These are phyloP conservation scores for Bedellia somnulentella DNA, from an alignment of 2,888 invertebrate genomes.

Conservation along the genomic window DNA sequence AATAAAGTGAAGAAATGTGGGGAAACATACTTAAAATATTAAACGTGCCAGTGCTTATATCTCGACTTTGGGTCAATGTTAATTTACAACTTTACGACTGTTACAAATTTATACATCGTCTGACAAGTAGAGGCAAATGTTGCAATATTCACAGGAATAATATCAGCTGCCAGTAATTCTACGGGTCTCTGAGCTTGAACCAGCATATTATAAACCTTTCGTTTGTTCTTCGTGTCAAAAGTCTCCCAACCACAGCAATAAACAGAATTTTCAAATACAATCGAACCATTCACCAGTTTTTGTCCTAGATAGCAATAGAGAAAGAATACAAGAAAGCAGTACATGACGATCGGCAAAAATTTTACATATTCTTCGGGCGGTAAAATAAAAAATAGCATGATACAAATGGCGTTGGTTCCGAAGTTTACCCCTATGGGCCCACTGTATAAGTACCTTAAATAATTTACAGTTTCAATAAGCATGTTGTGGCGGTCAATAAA, in stretches of 20 bases:
- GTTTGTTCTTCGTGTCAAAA: background rate
- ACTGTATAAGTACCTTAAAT: slow-evolving; percentile 1
- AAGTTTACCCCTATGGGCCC: slow-evolving; percentile 2
- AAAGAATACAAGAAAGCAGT: slow-evolving; percentile 2
- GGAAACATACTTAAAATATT: too few species aligned
- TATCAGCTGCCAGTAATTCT: slow-evolving; percentile 1
- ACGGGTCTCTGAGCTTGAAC: slow-evolving; percentile 1
- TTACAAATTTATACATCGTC: slow-evolving; percentile 4
- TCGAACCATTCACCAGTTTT: slow-evolving; percentile 2
- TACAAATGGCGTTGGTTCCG: slow-evolving; percentile 1
- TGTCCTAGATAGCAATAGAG: slow-evolving; percentile 3
- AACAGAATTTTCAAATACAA: slow-evolving; percentile 1
- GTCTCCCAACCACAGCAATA: slow-evolving; percentile 4
- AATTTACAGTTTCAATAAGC: background rate
- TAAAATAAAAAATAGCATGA: slow-evolving; percentile 2
- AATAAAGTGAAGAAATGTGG: too few species aligned
- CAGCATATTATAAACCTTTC: background rate
- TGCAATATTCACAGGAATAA: slow-evolving; percentile 1
- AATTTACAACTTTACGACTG: slow-evolving; percentile 2
- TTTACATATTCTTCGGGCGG: background rate
- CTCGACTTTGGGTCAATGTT: too few species aligned
- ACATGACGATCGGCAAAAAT: background rate
- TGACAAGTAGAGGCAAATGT: slow-evolving; percentile 4
- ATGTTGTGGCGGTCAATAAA: slow-evolving; percentile 1
- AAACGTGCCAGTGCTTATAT: too few species aligned